Percentiles rank a stretch among this genome's conserved stretches.
phyloP scores from a whole-genome alignment of 2,888 invertebrate genomes.

The Heliconius hortense region DNA sequence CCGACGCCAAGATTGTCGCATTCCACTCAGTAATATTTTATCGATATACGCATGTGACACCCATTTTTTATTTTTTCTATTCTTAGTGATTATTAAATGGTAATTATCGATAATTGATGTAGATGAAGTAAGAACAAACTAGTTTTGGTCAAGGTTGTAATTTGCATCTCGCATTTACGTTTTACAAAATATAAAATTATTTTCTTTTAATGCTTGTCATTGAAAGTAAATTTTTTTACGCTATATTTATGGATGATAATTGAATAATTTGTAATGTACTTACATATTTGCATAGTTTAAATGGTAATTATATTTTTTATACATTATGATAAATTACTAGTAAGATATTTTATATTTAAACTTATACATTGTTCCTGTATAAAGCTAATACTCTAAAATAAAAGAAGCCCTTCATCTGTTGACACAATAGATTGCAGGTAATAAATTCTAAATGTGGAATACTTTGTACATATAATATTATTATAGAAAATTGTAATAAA shows the following conservation, averaged over 20 bases:
- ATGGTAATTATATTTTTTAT: background rate
- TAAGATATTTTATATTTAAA: background rate
- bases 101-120: constrained; percentile 42
- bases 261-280: background rate
- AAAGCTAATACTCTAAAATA: constrained; percentile 9
- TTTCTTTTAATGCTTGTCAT: constrained; percentile 26
- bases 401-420: constrained; percentile 16
- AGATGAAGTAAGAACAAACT: constrained; percentile 38
- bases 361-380: background rate
- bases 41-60: constrained; percentile 33
- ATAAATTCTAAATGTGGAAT: constrained; percentile 4
- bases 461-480: background rate
- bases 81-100: constrained; percentile 31
- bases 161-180: constrained; percentile 21
- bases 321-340: background rate
- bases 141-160: constrained; percentile 42
- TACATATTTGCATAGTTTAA: background rate
- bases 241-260: background rate
- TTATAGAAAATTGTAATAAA: background rate
- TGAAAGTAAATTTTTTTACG: constrained; percentile 6
- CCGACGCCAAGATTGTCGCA: constrained; percentile 28
- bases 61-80: constrained; percentile 34
- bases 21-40: constrained; percentile 28
- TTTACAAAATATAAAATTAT: constrained; percentile 1
- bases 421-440: constrained; percentile 1